These are phyloP conservation scores for Tenodera sinensis DNA, from an alignment of 2,888 invertebrate genomes.

Conservation along the genomic window DNA sequence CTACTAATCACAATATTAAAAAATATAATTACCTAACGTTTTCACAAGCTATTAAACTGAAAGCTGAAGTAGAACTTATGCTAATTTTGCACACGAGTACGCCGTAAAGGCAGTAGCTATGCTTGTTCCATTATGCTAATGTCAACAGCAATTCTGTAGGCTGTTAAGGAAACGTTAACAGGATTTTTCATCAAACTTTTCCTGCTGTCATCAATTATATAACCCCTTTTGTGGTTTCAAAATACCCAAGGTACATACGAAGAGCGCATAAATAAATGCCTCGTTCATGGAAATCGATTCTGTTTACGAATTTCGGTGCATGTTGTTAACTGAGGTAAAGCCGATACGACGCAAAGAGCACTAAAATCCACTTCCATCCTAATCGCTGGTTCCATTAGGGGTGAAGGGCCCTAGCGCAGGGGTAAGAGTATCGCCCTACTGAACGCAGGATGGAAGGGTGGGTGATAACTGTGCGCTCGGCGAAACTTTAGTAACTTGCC, in stretches of 20 bases:
- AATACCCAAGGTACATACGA: not conserved
- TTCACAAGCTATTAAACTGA: too few relatives aligned
- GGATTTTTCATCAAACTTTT: too few relatives aligned
- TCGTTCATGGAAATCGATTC: not conserved
- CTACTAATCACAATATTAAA: too few relatives aligned
- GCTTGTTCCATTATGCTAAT: too few relatives aligned
- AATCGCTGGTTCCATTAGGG: not conserved
- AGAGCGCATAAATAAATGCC: not conserved
- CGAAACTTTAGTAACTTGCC: not conserved
- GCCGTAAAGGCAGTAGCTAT: too few relatives aligned
- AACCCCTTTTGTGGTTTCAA: not conserved
- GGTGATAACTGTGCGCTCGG: not conserved
- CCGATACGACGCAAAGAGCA: not conserved
- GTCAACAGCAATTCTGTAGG: too few relatives aligned
- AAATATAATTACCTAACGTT: too few relatives aligned
- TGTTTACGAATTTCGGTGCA: not conserved
- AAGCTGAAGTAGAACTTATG: too few relatives aligned
- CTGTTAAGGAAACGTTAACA: too few relatives aligned
- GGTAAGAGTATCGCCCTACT: not conserved
- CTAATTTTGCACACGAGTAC: too few relatives aligned
- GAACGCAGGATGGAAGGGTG: not conserved
- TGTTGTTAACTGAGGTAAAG: not conserved
- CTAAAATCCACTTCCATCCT: not conserved
- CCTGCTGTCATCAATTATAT: too few relatives aligned
- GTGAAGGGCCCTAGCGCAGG: not conserved